Base-by-base conservation (phyloP, 2,888 invertebrate species). In the Tetramorium bicarinatum region DNA sequence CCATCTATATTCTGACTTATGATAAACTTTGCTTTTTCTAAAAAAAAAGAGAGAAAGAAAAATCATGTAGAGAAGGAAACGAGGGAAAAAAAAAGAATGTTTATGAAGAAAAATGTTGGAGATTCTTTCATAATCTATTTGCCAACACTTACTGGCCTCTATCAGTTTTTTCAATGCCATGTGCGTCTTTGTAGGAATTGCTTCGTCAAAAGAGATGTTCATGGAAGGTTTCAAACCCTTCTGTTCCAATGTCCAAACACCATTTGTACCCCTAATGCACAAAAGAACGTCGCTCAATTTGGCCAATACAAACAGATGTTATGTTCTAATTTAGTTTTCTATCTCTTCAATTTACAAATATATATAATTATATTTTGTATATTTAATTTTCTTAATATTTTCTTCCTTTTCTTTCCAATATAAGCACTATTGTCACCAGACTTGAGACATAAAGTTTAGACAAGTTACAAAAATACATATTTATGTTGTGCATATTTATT, bases 1-100 rank as follows among this genome's bases (percentile, higher is more conserved):
- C 99, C 99, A 96, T 99, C 99, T 90, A 99, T 99, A 95, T 99
- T 99, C 95, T 99, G 99, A 93, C 99, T 99, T 34, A 99, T 96
- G 49, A 99, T 96, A 93, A 97, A 99, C 88, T 98, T 97, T 0
- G 99, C 96, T 94, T 96, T 96, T 61, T 96, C 97, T 93, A 95
- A 94, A 93, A 89, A 77, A 59, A 81, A 80, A 79, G 84, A 85
- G 72, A 38, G 44, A 79, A 85, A 85, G 72, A 38, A 47, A 13
- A 21, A 21, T 52, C n/a, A 38, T 0, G 8, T 21, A 56, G 0
- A 64, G 0, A 34, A 8, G 8, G 13, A 44, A 64, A 64, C 4
- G 3, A 41, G 49, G 25, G 15, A 38, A 21, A 34, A 49, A n/a
- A n/a, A 52, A 41, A 8, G 18, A 56, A 9, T 44, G 15, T 44